Evolutionary conservation across 1,140 invertebrate species (phyloP).

Genomic region (Bombus balteatus): DNA sequence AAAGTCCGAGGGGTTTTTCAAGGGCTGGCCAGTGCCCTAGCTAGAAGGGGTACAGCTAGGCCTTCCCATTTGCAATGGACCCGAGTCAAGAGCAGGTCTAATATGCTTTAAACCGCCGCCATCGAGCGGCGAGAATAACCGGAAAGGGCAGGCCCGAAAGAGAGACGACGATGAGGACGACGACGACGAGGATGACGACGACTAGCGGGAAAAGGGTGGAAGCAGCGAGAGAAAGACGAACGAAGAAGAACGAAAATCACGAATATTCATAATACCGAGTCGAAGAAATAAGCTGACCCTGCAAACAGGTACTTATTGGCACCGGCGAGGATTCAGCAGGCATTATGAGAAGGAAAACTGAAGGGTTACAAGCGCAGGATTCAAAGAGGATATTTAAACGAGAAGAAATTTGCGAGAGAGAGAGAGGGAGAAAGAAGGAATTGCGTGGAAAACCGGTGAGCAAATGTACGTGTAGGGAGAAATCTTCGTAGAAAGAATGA

Average conservation of each 20-base stretch:
- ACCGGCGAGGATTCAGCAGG: constrained; percentile 47
- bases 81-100: constrained; percentile 70
- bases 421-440: not conserved
- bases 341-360: constrained; percentile 55
- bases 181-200: not conserved
- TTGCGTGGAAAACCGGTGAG: not conserved
- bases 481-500: not conserved
- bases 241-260: constrained; percentile 36
- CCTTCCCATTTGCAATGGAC: constrained; percentile 65
- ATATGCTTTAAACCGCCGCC: constrained; percentile 70
- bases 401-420: not conserved
- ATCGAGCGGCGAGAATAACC: constrained; percentile 49
- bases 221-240: not conserved
- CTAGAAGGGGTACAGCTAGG: constrained; percentile 52
- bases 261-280: constrained; percentile 70
- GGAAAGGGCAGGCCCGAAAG: not conserved
- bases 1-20: constrained; percentile 60
- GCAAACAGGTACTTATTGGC: constrained; percentile 67
- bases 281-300: constrained; percentile 73
- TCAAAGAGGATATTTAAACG: not conserved
- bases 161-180: constrained; percentile 10
- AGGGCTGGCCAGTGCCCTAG: constrained; percentile 56
- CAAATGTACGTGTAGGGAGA: not conserved
- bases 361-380: not conserved
- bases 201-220: not conserved